These are phyloP conservation scores for Gymnocephalus cernua DNA, from an alignment of 2,113 vertebrate species.

Conservation along the genomic window DNA sequence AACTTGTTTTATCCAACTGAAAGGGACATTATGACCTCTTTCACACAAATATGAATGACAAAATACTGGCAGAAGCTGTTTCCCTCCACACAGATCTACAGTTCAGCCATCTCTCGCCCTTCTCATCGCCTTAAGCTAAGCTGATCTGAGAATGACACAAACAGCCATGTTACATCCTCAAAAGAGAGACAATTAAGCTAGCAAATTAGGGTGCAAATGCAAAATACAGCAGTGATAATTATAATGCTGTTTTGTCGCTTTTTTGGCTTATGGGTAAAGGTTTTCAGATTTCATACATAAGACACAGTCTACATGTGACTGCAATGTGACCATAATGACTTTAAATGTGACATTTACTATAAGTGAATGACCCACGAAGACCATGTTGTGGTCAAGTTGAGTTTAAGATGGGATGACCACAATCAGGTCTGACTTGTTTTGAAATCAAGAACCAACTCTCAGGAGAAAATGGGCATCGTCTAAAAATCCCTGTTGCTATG, in stretches of 20 bases:
- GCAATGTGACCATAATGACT: too few relatives aligned
- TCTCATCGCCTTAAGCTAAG: constrained; percentile 16
- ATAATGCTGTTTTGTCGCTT: background rate
- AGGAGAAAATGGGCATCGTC: background rate
- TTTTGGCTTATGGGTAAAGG: background rate
- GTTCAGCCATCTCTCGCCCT: constrained; percentile 12
- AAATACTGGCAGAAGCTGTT: constrained; percentile 22
- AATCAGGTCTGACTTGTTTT: background rate
- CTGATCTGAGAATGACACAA: constrained; percentile 36
- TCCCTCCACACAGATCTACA: constrained; percentile 8
- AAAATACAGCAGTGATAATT: background rate
- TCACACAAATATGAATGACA: constrained; percentile 34
- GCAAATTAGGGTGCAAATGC: background rate
- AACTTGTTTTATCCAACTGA: constrained; percentile 22
- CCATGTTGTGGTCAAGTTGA: background rate
- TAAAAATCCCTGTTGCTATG: background rate
- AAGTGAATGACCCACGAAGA: background rate
- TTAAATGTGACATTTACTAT: too few relatives aligned
- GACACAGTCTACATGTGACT: too few relatives aligned
- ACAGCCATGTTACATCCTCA: constrained; percentile 17
- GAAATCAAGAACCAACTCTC: background rate
- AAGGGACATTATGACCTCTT: constrained; percentile 23
- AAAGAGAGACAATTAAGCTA: background rate
- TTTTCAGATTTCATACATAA: background rate
- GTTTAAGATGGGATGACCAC: background rate